phyloP scores from a whole-genome alignment of 2,113 vertebrate genomes.

The Typhlomys cinereus region DNA sequence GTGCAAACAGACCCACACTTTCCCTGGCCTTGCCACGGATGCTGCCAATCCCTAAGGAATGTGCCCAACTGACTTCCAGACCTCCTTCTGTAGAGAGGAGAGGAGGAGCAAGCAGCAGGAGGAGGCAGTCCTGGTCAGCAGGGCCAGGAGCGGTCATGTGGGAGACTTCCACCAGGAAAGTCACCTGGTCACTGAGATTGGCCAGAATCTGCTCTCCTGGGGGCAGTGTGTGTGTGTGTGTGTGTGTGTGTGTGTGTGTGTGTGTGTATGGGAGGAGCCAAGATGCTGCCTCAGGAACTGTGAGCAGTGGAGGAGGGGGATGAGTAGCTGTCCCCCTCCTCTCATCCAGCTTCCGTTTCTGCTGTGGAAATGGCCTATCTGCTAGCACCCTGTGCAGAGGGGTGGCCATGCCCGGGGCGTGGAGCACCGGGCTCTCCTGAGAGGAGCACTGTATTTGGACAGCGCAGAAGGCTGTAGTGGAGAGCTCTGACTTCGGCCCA shows the following conservation, averaged over 20 bases:
- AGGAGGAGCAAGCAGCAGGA: neutral
- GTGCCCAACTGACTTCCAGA: neutral
- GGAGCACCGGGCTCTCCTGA: neutral
- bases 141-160: neutral
- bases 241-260: too few relatives aligned
- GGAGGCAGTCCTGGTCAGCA: fast-evolving
- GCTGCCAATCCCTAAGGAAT: neutral
- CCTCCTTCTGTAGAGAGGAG: neutral
- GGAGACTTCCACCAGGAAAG: neutral
- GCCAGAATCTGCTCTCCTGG: too few relatives aligned
- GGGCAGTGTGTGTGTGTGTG: neutral
- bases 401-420: fast-evolving
- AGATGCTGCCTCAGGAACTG: neutral
- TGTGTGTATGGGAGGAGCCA: neutral
- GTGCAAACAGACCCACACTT: neutral
- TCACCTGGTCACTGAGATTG: neutral
- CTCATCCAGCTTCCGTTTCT: neutral
- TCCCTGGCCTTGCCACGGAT: fast-evolving
- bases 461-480: neutral
- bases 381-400: neutral
- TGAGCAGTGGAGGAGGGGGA: neutral
- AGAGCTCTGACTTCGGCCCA: neutral
- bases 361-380: neutral
- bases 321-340: neutral
- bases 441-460: neutral